A percentile compares a stretch with the other conserved stretches of the same genome.
Evolutionary conservation across 2,888 invertebrate species (phyloP).

Genomic region (Sialis fuliginosa): DNA sequence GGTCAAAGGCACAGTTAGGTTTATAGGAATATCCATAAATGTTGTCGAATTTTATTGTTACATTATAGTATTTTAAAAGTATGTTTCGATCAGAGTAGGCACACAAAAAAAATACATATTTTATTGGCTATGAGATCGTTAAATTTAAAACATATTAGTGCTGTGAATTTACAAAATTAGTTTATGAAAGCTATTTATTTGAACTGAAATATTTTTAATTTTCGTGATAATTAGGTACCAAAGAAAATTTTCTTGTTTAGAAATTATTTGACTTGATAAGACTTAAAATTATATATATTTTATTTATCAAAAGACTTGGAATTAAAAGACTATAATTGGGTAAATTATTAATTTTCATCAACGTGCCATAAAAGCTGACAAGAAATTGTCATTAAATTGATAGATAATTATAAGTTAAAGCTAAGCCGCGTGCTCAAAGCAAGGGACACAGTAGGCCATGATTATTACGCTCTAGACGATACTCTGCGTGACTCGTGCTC

Average conservation of each 20-base stretch:
- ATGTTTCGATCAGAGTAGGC: slow-evolving; percentile 6
- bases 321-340: slow-evolving; percentile 4
- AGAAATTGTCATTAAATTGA: slow-evolving; percentile 1
- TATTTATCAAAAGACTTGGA: slow-evolving; percentile 5
- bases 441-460: slow-evolving; percentile 3
- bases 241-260: slow-evolving; percentile 5
- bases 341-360: slow-evolving; percentile 4
- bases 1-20: too few relatives aligned
- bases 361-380: slow-evolving; percentile 6
- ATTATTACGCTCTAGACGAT: neutral
- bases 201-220: slow-evolving; percentile 5
- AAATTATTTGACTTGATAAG: slow-evolving; percentile 4
- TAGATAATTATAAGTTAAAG: slow-evolving; percentile 1
- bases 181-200: slow-evolving; percentile 5
- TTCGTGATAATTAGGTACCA: slow-evolving; percentile 7
- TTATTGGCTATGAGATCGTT: slow-evolving; percentile 5
- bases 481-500: too few relatives aligned
- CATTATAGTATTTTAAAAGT: slow-evolving; percentile 5
- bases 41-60: slow-evolving; percentile 6
- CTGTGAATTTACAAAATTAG: slow-evolving; percentile 6
- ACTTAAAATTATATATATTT: slow-evolving; percentile 2
- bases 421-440: slow-evolving; percentile 4
- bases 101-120: slow-evolving; percentile 2
- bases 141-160: slow-evolving; percentile 6
- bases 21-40: neutral